Conservation (phyloP, 2,888 invertebrate genomes). For the Zygothrica quintamaculata region DNA sequence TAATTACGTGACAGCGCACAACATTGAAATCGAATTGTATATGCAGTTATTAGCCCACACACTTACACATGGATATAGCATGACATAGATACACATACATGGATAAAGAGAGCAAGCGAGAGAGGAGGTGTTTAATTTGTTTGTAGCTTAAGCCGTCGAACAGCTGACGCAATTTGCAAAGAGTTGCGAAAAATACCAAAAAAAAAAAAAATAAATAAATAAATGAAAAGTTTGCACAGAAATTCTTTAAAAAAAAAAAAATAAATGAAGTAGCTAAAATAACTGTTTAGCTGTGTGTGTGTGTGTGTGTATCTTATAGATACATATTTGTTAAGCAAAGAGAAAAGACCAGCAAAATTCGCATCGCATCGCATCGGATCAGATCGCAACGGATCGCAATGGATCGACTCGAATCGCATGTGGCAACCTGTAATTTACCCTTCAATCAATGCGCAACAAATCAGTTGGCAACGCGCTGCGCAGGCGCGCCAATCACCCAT, state of each 20-base stretch:
- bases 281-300: constrained; percentile 10
- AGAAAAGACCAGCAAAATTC: constrained; percentile 51
- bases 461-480: constrained; percentile 77
- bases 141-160: constrained; percentile 38
- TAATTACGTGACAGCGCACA: constrained; percentile 76
- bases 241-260: constrained; percentile 56
- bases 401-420: constrained; percentile 67
- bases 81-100: constrained; percentile 26
- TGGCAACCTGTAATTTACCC: constrained; percentile 80
- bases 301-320: constrained; percentile 39
- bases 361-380: constrained; percentile 13
- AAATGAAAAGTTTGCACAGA: constrained; percentile 32
- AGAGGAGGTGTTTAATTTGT: too few relatives aligned
- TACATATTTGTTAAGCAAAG: constrained; percentile 47
- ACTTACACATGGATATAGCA: constrained; percentile 35
- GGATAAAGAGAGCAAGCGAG: constrained; percentile 43
- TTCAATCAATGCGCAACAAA: constrained; percentile 80
- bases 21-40: constrained; percentile 71
- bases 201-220: constrained; percentile 38
- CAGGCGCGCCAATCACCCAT: constrained; percentile 63
- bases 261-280: constrained; percentile 42
- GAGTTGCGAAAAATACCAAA: constrained; percentile 45
- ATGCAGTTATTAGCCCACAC: constrained; percentile 58
- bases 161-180: constrained; percentile 67
- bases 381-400: constrained; percentile 43